Evolutionary conservation across 2,113 vertebrate species (phyloP).

Genomic region (Stegostoma tigrinum): DNA sequence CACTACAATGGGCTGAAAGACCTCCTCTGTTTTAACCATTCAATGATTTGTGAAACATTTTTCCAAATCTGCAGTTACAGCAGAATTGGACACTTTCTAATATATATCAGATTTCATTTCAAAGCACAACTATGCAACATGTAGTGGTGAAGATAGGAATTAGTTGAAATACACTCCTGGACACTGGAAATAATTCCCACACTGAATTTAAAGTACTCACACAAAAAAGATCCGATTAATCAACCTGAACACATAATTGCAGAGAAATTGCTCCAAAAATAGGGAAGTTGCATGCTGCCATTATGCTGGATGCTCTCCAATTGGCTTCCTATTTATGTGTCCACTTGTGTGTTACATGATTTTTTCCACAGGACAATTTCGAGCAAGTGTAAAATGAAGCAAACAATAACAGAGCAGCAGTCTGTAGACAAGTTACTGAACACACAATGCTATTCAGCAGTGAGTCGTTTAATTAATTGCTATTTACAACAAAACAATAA

Average conservation of each 20-base stretch:
- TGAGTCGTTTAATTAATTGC: background rate
- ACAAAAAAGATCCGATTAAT: conserved; percentile 23
- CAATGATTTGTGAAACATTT: background rate
- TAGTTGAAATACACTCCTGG: background rate
- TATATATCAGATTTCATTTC: background rate
- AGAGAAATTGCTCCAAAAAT: conserved; percentile 25
- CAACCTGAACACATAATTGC: conserved; percentile 17
- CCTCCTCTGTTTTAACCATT: background rate
- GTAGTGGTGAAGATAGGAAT: background rate
- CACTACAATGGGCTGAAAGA: background rate
- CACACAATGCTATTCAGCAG: background rate
- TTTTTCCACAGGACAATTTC: background rate
- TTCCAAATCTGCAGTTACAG: background rate
- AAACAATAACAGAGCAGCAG: background rate
- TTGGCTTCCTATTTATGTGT: background rate
- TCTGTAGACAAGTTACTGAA: background rate
- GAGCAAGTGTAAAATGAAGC: background rate
- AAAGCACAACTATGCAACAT: background rate
- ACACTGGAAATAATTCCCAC: background rate
- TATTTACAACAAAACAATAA: background rate
- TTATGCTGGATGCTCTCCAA: background rate
- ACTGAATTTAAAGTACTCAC: conserved; percentile 4
- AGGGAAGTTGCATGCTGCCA: background rate
- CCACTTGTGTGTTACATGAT: background rate
- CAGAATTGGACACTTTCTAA: background rate